Conservation (phyloP, 2,888 invertebrate species). For the Oxytorus armatus region DNA sequence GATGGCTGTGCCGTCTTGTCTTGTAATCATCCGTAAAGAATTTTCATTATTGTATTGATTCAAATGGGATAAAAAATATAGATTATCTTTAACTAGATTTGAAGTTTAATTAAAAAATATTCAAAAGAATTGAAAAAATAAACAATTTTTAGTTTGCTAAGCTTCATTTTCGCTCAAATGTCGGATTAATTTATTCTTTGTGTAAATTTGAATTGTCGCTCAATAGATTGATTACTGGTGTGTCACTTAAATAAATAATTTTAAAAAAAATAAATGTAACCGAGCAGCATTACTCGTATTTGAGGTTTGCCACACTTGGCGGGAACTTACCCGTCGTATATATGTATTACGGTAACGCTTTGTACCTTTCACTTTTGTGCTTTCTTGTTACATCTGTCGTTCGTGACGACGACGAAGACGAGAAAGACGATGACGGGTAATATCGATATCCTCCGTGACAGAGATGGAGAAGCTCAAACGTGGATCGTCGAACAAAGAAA, state of each 20-base stretch:
- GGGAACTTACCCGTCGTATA: neutral
- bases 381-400: conserved; percentile 43
- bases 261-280: neutral
- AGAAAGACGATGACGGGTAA: conserved; percentile 25
- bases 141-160: no score
- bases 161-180: no score
- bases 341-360: no score
- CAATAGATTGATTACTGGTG: no score
- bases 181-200: no score
- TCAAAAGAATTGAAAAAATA: no score
- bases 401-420: conserved; percentile 47
- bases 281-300: neutral
- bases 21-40: neutral
- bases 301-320: neutral
- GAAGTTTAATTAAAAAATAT: no score
- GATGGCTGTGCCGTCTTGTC: neutral
- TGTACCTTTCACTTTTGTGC: conserved; percentile 21
- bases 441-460: conserved; percentile 15
- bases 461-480: conserved; percentile 63
- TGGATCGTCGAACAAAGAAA: conserved; percentile 83
- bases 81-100: no score
- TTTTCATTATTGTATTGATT: neutral
- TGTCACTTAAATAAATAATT: no score
- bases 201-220: no score
- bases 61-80: no score